Evolutionary conservation across 2,797 vertebrate species (phyloP), one percentile per base, ranked within the genome.

Genomic region (Sebastolobus alascanus): DNA sequence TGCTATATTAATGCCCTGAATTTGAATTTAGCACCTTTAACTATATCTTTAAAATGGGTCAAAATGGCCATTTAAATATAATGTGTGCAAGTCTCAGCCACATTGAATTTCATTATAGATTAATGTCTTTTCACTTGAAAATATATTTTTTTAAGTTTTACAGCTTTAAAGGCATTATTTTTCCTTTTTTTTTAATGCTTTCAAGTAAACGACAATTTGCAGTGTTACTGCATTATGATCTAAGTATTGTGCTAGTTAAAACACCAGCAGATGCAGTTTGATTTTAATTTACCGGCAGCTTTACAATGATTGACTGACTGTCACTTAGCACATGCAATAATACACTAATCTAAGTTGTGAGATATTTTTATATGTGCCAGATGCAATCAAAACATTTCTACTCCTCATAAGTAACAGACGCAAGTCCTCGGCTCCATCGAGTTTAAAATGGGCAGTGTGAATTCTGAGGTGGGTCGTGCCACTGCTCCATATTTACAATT

Each of bases 261-360:
- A 68, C 68, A 79, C 56, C 77, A 78, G 75, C 73, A 77, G 64
- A 52, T 73, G 65, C 25, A 66, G 25, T 64, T 65, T 20, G 14
- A 61, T 52, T 63, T 63, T 73, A 27, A 59, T 67, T 69, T 60
- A 43, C 9, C 6, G 55, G 63, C 43, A 76, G 55, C 75, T 73
- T 68, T 40, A 46, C 6, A 27, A 27, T 52, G 16, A 22, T 77
- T 73, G 2, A 2, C 31, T 10, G 13, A 67, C 10, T 0, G 1
- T 37, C 12, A 61, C 18, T 63, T 25, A 40, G n/a, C 71, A 64
- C 25, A 66, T 73, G 55, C 46, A 84, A 54, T 79, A 78, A 76
- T 27, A 25, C 1, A 37, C 22, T 31, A 2, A 52, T 54, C 4
- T 56, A 8, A 61, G 43, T 14, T 68, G 29, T 25, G 20, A 73